A percentile compares a stretch with the other conserved stretches of the same genome.
Evolutionary conservation across 2,888 invertebrate species (phyloP).

Genomic region (Trilocha varians): DNA sequence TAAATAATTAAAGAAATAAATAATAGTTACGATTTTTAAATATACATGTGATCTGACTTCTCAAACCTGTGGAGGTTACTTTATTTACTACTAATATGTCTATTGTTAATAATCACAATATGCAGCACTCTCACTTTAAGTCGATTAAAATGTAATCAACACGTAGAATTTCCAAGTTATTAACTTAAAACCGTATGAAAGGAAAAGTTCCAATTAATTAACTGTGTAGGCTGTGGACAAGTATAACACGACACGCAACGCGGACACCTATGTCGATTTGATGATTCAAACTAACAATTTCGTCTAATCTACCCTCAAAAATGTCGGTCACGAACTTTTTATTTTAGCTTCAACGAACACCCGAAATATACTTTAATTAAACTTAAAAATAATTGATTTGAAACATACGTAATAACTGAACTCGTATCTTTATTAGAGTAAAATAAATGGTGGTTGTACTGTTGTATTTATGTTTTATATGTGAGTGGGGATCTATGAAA

Average conservation of each 20-base stretch:
- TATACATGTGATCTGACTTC: too few relatives aligned
- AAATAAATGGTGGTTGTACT: too few relatives aligned
- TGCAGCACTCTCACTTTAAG: neutral
- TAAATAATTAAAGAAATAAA: too few relatives aligned
- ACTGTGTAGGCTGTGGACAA: slow-evolving; percentile 33
- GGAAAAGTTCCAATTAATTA: slow-evolving; percentile 55
- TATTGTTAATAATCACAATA: too few relatives aligned
- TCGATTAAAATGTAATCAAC: slow-evolving; percentile 18
- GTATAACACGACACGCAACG: slow-evolving; percentile 44
- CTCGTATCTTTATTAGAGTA: too few relatives aligned
- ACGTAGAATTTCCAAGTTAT: slow-evolving; percentile 33
- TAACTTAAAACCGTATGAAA: slow-evolving; percentile 38
- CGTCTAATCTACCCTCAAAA: neutral
- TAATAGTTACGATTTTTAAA: too few relatives aligned
- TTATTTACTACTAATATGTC: too few relatives aligned
- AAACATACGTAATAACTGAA: too few relatives aligned
- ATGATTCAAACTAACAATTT: neutral
- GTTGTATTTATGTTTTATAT: too few relatives aligned
- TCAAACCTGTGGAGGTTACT: too few relatives aligned
- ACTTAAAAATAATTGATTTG: neutral
- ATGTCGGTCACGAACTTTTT: neutral
- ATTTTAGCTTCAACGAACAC: neutral
- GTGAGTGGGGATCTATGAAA: too few relatives aligned
- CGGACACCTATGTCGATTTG: neutral
- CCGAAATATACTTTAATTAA: neutral